phyloP scores from a whole-genome alignment of 1,140 invertebrate genomes.

The Helicoverpa armigera region DNA sequence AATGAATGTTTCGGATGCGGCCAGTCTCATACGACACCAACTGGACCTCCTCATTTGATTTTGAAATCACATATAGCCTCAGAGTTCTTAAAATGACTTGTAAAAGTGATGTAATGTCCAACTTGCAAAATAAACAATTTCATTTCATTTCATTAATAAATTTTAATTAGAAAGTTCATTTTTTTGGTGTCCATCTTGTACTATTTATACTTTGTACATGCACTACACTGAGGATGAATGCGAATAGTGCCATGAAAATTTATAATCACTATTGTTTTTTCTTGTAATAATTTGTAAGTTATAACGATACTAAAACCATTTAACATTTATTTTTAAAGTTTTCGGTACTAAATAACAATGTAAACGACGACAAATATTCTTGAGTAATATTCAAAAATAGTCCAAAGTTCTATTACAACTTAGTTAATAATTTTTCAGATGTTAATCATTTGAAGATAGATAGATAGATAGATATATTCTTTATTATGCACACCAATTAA shows the following conservation, averaged over 20 bases:
- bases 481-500: too few relatives aligned
- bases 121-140: too few relatives aligned
- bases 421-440: neutral
- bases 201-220: conserved; percentile 15
- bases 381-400: conserved; percentile 5
- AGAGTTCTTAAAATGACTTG: too few relatives aligned
- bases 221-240: conserved; percentile 16
- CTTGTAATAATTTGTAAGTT: conserved; percentile 7
- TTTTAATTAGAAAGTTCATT: conserved; percentile 14
- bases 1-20: conserved; percentile 17
- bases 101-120: too few relatives aligned
- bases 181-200: conserved; percentile 27
- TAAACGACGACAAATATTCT: neutral
- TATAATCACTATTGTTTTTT: conserved; percentile 7
- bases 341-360: neutral
- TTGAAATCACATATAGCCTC: too few relatives aligned
- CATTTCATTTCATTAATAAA: too few relatives aligned
- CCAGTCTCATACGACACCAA: neutral
- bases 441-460: conserved; percentile 16
- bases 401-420: neutral
- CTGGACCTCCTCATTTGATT: conserved; percentile 20
- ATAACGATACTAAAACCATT: neutral
- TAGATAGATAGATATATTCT: too few relatives aligned
- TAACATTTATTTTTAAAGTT: conserved; percentile 2
- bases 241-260: conserved; percentile 4